A percentile compares a stretch with the other conserved stretches of the same genome.
Conservation (phyloP, 2,113 vertebrate species). For the Dipodomys spectabilis region DNA sequence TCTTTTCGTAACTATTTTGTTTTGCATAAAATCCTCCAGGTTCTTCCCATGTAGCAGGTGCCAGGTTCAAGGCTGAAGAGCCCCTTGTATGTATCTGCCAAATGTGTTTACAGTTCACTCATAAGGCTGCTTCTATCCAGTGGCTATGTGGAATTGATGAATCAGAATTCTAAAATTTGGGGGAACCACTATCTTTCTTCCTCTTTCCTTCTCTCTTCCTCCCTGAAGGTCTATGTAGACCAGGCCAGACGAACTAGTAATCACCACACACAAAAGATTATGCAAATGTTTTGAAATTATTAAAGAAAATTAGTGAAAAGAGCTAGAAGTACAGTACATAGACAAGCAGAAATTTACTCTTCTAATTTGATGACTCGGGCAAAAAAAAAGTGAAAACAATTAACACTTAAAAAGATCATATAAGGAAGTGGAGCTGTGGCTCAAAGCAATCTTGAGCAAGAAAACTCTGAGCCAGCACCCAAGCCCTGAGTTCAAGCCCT, state of each 20-base stretch:
- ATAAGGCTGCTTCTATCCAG: no score
- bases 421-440: not conserved
- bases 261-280: not conserved
- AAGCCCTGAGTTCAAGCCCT: no score
- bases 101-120: not conserved
- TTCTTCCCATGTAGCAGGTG: no score
- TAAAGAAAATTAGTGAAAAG: constrained; percentile 22
- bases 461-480: no score
- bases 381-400: not conserved
- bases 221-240: not conserved
- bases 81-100: not conserved
- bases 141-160: not conserved
- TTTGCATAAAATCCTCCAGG: not conserved
- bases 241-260: not conserved
- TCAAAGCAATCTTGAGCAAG: no score
- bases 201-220: no score
- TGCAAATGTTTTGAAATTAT: not conserved
- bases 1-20: not conserved
- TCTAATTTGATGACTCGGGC: not conserved
- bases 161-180: not conserved
- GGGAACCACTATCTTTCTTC: not conserved
- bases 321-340: not conserved
- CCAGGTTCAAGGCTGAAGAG: not conserved
- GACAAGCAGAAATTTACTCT: not conserved
- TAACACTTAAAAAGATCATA: not conserved